Evolutionary conservation across 2,113 vertebrate genomes (phyloP).

Genomic region (Indicator maculatus): DNA sequence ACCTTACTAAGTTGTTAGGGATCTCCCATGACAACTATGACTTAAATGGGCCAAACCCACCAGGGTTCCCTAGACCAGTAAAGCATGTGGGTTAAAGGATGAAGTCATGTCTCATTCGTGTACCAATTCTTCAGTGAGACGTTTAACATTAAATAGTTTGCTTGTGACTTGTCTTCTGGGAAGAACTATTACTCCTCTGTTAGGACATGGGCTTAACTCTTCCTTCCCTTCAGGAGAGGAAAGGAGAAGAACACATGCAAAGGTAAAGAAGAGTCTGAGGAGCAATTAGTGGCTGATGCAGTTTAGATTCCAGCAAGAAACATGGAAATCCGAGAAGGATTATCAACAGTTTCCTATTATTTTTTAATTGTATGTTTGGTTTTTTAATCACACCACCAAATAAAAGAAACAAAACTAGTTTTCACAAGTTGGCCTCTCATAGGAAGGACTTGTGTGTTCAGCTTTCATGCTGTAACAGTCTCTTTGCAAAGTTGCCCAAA

Average conservation of each 20-base stretch:
- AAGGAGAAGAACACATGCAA: not conserved
- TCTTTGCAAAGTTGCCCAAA: not conserved
- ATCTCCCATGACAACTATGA: conserved; percentile 59
- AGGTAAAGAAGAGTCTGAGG: not conserved
- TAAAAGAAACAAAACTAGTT: not conserved
- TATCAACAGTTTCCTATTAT: not conserved
- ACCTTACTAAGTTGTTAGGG: conserved; percentile 63
- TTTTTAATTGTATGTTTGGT: not conserved
- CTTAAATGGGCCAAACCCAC: conserved; percentile 61
- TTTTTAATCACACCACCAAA: not conserved
- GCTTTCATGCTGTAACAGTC: not conserved
- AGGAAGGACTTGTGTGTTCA: not conserved
- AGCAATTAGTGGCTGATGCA: not conserved
- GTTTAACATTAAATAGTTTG: conserved; percentile 55
- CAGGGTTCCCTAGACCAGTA: conserved; percentile 57
- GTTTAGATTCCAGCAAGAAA: not conserved
- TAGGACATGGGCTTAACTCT: conserved; percentile 3
- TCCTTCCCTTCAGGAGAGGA: not conserved
- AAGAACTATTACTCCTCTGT: conserved; percentile 17
- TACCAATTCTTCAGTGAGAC: conserved; percentile 55
- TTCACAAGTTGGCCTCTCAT: not conserved
- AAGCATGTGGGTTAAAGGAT: conserved; percentile 55
- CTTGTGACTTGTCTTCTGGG: conserved; percentile 54
- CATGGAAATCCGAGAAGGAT: not conserved
- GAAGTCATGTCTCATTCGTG: conserved; percentile 70